Evolutionary conservation across 2,797 vertebrate genomes (phyloP).

Genomic region (Enteromius mattozi): DNA sequence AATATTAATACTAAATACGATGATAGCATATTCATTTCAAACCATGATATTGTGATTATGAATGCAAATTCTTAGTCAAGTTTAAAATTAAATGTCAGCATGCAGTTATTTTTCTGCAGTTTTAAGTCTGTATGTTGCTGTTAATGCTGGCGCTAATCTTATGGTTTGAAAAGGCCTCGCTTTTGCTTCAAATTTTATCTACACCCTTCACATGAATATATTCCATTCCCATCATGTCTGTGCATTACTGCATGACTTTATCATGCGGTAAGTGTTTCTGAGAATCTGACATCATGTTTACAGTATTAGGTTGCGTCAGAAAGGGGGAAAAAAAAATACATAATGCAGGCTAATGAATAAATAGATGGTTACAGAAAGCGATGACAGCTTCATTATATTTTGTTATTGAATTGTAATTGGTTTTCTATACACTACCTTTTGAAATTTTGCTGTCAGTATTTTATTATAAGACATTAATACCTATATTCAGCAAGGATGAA

Average conservation of each 20-base stretch:
- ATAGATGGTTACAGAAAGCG: neutral
- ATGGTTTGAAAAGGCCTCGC: neutral
- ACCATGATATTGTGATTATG: neutral
- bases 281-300: slow-evolving; percentile 17
- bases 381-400: neutral
- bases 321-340: neutral
- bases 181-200: neutral
- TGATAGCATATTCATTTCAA: neutral
- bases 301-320: neutral
- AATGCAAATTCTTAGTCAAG: neutral
- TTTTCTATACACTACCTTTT: neutral
- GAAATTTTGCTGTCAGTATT: neutral
- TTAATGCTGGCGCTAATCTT: neutral
- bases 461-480: neutral
- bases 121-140: neutral
- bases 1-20: neutral
- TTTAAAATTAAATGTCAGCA: slow-evolving; percentile 4
- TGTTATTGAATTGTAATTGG: neutral
- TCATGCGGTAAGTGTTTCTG: neutral
- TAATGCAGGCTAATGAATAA: neutral
- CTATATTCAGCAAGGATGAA: neutral
- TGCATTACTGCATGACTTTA: slow-evolving; percentile 21
- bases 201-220: slow-evolving; percentile 12
- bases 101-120: neutral
- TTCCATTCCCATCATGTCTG: neutral